A percentile compares a stretch with the other conserved stretches of the same genome.
Conservation (phyloP, 2,888 invertebrate genomes). For the Netelia melanura region DNA sequence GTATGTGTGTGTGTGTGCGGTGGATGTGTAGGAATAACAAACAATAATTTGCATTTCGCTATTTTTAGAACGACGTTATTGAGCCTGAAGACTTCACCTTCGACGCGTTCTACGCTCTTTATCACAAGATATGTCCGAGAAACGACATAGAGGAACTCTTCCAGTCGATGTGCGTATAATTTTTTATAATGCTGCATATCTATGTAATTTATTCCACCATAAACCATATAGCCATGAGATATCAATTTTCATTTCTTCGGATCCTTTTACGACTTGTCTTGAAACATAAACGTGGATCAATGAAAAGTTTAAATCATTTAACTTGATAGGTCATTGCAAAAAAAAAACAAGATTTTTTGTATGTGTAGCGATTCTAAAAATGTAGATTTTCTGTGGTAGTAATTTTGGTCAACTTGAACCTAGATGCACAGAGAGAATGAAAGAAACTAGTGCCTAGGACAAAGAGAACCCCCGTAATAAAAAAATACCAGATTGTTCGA, state of each 20-base stretch:
- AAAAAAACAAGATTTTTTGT: neutral
- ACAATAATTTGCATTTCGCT: slow-evolving; percentile 54
- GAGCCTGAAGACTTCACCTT: slow-evolving; percentile 98
- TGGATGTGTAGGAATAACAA: slow-evolving; percentile 21
- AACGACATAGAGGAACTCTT: slow-evolving; percentile 99
- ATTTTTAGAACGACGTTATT: slow-evolving; percentile 94
- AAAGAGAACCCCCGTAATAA: no score
- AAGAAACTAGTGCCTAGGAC: no score
- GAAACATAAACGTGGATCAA: no score
- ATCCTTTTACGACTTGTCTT: no score
- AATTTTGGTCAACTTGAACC: no score
- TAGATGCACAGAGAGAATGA: no score
- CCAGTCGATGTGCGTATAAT: slow-evolving; percentile 93
- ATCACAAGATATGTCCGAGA: slow-evolving; percentile 99
- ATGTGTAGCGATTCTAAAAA: neutral
- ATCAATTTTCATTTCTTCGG: no score
- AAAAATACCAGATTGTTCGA: no score
- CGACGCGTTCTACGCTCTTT: slow-evolving; percentile 98
- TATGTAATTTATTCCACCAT: neutral
- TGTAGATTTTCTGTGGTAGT: no score
- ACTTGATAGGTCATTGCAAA: neutral
- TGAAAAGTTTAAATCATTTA: neutral
- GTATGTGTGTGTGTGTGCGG: neutral
- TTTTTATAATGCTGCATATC: neutral
- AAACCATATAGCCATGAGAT: no score